Evolutionary conservation across 2,113 vertebrate genomes (phyloP).

Genomic region (Festucalex cinctus): DNA sequence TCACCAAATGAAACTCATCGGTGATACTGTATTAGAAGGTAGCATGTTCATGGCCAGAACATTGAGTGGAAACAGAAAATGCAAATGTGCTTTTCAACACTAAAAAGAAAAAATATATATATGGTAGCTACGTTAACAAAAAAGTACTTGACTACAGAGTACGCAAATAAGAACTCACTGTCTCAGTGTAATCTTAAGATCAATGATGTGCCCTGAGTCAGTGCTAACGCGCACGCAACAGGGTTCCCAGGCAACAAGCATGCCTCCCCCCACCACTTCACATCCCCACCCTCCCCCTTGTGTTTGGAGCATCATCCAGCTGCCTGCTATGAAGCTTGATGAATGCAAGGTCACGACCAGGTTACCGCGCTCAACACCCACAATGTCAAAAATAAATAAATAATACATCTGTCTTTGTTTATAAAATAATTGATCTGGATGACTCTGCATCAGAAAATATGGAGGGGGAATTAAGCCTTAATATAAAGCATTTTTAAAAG

Average conservation of each 20-base stretch:
- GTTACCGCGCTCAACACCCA: background rate
- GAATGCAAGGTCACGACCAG: conserved; percentile 60
- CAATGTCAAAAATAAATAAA: conserved; percentile 12
- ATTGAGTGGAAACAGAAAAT: background rate
- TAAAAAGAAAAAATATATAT: background rate
- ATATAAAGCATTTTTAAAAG: background rate
- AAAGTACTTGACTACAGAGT: background rate
- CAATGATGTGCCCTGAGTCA: conserved; percentile 55
- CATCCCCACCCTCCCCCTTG: conserved; percentile 24
- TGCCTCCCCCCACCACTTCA: background rate
- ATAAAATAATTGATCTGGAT: background rate
- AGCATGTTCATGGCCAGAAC: background rate
- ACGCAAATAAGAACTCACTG: background rate
- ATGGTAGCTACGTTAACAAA: background rate
- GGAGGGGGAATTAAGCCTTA: background rate
- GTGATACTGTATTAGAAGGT: no score
- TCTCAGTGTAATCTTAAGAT: conserved; percentile 65
- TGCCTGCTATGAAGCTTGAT: conserved; percentile 46
- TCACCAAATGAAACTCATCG: no score
- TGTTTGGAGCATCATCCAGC: conserved; percentile 31
- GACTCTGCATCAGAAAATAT: background rate
- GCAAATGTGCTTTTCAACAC: background rate
- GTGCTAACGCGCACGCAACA: conserved; percentile 19
- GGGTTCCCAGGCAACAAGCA: conserved; percentile 71
- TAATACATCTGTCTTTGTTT: background rate